Evolutionary conservation across 35 echinoderm and acorn worm genomes (phyloP).

Genomic region (Heliocidaris tuberculata): DNA sequence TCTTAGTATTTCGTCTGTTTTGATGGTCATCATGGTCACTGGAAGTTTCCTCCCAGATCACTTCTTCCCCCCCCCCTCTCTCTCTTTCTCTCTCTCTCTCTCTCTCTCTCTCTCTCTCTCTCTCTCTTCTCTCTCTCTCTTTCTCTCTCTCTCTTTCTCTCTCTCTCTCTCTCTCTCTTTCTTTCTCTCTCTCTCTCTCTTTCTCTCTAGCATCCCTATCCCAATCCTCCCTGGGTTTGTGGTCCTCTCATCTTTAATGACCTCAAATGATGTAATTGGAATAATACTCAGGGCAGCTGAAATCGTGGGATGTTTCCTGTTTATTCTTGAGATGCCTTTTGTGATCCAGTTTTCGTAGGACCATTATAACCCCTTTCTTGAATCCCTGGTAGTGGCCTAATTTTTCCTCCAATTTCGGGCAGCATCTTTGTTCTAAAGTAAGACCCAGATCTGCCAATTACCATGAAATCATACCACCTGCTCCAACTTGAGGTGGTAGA

Average conservation of each 20-base stretch:
- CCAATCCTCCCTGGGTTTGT: neutral
- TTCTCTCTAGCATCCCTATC: neutral
- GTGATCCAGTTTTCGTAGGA: neutral
- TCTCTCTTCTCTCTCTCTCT: slow-evolving; percentile 3
- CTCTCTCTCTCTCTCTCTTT: neutral
- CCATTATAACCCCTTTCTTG: neutral
- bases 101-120: slow-evolving; percentile 4
- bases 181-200: neutral
- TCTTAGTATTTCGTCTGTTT: neutral
- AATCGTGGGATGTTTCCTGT: neutral
- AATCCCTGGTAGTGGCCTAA: neutral
- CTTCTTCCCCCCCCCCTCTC: neutral
- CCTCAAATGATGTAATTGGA: neutral
- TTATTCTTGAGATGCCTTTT: neutral
- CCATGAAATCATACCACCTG: slow-evolving; percentile 36
- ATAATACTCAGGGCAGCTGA: neutral
- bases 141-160: neutral
- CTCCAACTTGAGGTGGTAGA: neutral
- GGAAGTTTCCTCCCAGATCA: neutral
- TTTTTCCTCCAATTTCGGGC: neutral
- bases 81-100: neutral
- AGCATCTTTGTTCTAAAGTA: slow-evolving; percentile 24
- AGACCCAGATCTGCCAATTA: slow-evolving; percentile 37
- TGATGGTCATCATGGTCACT: neutral
- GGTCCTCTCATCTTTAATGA: neutral